Conservation (phyloP, 2,113 vertebrate genomes). For the Myrmophylax atrothorax region DNA sequence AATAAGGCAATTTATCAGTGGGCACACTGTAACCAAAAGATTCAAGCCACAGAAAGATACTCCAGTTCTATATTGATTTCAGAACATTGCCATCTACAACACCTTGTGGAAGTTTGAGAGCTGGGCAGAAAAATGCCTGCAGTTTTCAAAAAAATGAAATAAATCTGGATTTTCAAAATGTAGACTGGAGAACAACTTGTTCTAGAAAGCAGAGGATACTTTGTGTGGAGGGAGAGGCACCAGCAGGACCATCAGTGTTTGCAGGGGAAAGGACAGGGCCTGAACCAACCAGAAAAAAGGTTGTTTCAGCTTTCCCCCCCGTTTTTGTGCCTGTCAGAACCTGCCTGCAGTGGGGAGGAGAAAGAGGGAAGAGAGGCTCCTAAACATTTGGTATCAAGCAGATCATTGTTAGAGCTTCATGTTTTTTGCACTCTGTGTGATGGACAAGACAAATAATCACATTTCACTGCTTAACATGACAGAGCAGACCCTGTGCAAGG, state of each 20-base stretch:
- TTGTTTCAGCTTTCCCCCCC: not conserved
- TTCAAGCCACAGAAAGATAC: not conserved
- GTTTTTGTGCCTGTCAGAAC: not conserved
- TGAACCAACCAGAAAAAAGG: not conserved
- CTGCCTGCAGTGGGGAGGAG: not conserved
- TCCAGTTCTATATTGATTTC: not conserved
- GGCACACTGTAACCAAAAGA: not conserved
- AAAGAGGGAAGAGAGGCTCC: not conserved
- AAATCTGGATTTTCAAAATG: not conserved
- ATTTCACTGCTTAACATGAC: not conserved
- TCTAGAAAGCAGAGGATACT: not conserved
- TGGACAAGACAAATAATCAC: not conserved
- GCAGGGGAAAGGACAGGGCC: not conserved
- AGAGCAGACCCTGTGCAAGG: not conserved
- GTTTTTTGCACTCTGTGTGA: not conserved
- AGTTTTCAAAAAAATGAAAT: not conserved
- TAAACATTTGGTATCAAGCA: not conserved
- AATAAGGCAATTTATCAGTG: slow-evolving; percentile 48
- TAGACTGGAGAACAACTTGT: not conserved
- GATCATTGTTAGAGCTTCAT: not conserved
- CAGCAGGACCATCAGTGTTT: not conserved
- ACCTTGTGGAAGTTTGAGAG: not conserved
- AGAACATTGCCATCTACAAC: not conserved
- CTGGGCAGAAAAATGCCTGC: not conserved
- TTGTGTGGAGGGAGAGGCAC: not conserved